Percentiles rank a stretch among this genome's conserved stretches.
Conservation (phyloP, 2,113 vertebrate genomes). For the Vulpes vulpes region DNA sequence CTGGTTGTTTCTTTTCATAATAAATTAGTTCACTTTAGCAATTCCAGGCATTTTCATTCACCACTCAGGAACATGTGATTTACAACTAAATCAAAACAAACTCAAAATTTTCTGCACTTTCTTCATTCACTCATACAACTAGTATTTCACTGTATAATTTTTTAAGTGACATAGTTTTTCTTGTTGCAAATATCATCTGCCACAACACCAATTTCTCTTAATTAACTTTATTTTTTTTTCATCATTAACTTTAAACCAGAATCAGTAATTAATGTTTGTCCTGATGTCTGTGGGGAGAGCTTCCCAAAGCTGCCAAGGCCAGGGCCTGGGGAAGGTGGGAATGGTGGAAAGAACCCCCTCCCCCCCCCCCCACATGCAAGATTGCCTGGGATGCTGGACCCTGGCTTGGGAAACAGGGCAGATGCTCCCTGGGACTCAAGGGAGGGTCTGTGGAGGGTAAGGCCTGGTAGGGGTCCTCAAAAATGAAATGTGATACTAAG, state of each 20-base stretch:
- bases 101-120: not conserved
- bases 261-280: not conserved
- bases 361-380: no score
- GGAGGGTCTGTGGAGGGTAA: not conserved
- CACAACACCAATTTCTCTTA: not conserved
- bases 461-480: not conserved
- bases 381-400: not conserved
- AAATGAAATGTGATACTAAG: not conserved
- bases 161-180: not conserved
- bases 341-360: not conserved
- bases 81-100: constrained; percentile 4
- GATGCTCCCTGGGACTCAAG: not conserved
- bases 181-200: not conserved
- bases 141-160: not conserved
- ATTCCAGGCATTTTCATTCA: not conserved
- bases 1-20: not conserved
- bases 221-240: not conserved
- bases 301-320: not conserved
- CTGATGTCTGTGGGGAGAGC: not conserved
- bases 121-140: not conserved
- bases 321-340: not conserved
- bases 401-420: not conserved
- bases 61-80: not conserved
- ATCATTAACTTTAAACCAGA: not conserved
- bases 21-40: not conserved